Percentiles rank a stretch among this genome's conserved stretches.
These are phyloP conservation scores for Calliopsis andreniformis DNA, from an alignment of 1,140 invertebrate species.

Conservation along the genomic window DNA sequence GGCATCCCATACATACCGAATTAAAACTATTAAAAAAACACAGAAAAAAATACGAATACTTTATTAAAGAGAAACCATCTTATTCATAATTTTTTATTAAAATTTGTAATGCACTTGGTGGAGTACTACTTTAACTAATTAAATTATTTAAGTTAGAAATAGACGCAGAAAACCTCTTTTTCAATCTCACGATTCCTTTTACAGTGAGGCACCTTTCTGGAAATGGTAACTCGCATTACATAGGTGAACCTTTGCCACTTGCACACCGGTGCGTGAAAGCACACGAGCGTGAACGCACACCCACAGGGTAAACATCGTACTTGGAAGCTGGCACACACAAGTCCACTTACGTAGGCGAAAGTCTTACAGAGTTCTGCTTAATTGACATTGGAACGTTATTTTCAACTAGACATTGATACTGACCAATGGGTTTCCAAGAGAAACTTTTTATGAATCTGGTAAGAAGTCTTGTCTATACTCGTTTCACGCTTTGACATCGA, in stretches of 20 bases:
- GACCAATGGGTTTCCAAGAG: background rate
- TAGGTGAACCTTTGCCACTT: background rate
- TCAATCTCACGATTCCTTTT: background rate
- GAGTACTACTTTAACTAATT: background rate
- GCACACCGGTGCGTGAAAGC: background rate
- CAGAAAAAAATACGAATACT: too few species aligned
- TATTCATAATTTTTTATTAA: too few species aligned
- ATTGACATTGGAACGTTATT: conserved; percentile 61
- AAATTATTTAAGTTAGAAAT: background rate
- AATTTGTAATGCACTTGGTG: too few species aligned
- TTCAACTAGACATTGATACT: background rate
- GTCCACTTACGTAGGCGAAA: conserved; percentile 59
- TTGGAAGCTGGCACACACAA: conserved; percentile 18
- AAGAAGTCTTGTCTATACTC: background rate
- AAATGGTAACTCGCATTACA: conserved; percentile 14
- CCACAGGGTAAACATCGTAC: conserved; percentile 18
- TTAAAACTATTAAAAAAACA: too few species aligned
- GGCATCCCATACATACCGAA: too few species aligned
- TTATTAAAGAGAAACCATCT: too few species aligned
- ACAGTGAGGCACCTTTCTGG: background rate
- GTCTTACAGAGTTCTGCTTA: conserved; percentile 59
- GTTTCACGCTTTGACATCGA: background rate
- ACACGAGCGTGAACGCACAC: background rate
- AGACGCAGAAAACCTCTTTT: too few species aligned
- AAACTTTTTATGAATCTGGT: background rate